Percentiles rank a stretch among this genome's conserved stretches.
These are phyloP conservation scores for Zeus faber DNA, from an alignment of 2,113 vertebrate species.

Conservation along the genomic window DNA sequence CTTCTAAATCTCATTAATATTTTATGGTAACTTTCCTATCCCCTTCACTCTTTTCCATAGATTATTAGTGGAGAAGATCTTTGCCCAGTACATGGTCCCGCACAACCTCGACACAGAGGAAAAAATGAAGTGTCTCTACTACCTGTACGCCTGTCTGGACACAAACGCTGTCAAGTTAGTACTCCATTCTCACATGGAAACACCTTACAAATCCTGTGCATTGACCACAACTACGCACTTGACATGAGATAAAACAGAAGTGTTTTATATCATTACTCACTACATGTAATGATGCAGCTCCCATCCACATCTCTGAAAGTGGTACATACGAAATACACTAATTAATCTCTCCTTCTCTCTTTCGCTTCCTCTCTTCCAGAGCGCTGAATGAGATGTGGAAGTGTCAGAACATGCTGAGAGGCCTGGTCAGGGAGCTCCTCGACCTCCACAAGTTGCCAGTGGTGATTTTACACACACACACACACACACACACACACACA, in stretches of 20 bases:
- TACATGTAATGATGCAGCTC: too few species aligned
- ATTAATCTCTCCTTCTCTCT: conserved; percentile 20
- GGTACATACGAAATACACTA: too few species aligned
- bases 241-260: too few species aligned
- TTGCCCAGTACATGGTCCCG: conserved; percentile 97
- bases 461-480: conserved; percentile 64
- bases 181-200: conserved; percentile 2
- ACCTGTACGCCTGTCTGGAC: conserved; percentile 97
- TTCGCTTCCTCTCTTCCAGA: conserved; percentile 62
- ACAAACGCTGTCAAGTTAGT: conserved; percentile 98
- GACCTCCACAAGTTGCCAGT: conserved; percentile 95
- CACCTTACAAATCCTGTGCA: neutral
- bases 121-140: conserved; percentile 99
- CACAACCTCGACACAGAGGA: conserved; percentile 98
- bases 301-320: too few species aligned
- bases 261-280: too few species aligned
- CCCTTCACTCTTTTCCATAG: conserved; percentile 63
- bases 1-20: too few species aligned
- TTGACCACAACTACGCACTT: too few species aligned
- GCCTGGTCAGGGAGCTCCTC: conserved; percentile 91
- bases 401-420: conserved; percentile 97
- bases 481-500: neutral
- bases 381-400: conserved; percentile 99
- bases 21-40: too few species aligned
- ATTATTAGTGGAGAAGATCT: conserved; percentile 97